Percentiles rank a stretch among this genome's conserved stretches.
phyloP scores from a whole-genome alignment of 2,888 invertebrate species.

The Gastracanthus pulcherrimus region DNA sequence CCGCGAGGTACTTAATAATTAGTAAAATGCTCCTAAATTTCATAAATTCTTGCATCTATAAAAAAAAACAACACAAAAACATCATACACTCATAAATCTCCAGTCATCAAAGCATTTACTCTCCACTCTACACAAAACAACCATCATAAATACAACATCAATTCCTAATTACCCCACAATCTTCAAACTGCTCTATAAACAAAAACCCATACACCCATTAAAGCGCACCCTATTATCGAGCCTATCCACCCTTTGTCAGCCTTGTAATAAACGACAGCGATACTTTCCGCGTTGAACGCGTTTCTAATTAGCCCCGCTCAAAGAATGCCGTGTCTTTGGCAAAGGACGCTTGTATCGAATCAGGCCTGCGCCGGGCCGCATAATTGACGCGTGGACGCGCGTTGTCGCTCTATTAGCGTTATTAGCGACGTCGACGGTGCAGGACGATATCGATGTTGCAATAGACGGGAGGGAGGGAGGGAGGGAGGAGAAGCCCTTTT shows the following conservation, averaged over 20 bases:
- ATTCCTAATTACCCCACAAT: no score
- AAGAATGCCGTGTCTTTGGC: background rate
- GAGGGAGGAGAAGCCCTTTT: no score
- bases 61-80: no score
- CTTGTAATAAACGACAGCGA: background rate
- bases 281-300: background rate
- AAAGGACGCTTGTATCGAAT: background rate
- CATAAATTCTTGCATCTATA: no score
- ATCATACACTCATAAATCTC: no score
- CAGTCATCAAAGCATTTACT: no score
- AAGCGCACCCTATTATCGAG: background rate
- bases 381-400: conserved; percentile 10
- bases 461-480: background rate
- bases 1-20: no score
- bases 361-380: background rate
- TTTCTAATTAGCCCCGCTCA: background rate
- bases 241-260: background rate
- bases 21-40: no score
- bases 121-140: no score
- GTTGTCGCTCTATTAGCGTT: conserved; percentile 23
- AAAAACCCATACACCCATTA: background rate
- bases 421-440: background rate
- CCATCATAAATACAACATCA: no score
- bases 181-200: background rate
- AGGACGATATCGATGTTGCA: conserved; percentile 6